phyloP scores from a whole-genome alignment of 2,888 invertebrate genomes.

The Ennomos fuscantarius region DNA sequence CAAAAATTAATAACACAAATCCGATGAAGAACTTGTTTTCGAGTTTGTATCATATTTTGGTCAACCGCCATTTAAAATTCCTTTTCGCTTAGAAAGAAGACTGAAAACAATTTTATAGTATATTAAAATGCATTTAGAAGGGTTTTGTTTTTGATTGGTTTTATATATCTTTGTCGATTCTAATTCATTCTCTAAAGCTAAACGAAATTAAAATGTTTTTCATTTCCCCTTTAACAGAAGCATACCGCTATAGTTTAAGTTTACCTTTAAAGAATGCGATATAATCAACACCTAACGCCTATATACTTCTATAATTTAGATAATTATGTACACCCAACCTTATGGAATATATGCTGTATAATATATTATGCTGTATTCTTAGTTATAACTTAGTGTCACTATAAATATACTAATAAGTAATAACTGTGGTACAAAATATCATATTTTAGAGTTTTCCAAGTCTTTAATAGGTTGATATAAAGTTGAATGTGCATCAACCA shows the following conservation, averaged over 20 bases:
- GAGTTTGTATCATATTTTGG: no score
- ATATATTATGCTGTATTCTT: slow-evolving; percentile 2
- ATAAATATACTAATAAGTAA: not conserved
- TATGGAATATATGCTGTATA: slow-evolving; percentile 6
- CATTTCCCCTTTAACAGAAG: no score
- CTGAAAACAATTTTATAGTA: slow-evolving; percentile 35
- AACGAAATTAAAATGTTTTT: no score
- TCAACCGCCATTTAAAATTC: slow-evolving; percentile 10
- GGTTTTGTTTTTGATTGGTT: slow-evolving; percentile 25
- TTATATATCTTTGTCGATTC: not conserved
- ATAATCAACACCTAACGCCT: no score
- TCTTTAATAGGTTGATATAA: no score
- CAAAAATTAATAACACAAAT: no score
- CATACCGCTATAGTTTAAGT: no score
- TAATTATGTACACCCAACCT: not conserved
- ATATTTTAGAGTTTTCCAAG: not conserved
- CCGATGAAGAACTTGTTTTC: no score
- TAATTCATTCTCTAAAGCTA: no score
- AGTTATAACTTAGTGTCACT: slow-evolving; percentile 15
- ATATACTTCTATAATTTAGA: not conserved
- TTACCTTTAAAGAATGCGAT: no score
- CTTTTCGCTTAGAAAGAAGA: slow-evolving; percentile 33
- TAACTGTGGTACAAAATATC: slow-evolving; percentile 26
- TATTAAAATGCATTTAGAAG: slow-evolving; percentile 37
- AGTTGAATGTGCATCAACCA: no score